phyloP scores from a whole-genome alignment of 2,113 vertebrate species.

The Ondatra zibethicus region DNA sequence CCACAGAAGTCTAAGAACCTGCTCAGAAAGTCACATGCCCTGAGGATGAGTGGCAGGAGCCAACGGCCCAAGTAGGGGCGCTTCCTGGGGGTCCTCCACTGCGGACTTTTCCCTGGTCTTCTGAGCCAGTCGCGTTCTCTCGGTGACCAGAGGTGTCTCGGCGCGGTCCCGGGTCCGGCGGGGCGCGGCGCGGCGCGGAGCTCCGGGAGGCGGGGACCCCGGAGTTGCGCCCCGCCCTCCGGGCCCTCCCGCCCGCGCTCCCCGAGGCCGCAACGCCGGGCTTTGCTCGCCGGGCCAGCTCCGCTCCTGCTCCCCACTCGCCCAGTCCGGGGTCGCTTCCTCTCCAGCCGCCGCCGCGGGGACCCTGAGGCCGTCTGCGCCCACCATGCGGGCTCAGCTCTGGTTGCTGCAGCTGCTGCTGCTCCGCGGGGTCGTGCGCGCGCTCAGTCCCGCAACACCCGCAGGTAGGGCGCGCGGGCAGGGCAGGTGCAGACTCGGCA shows the following conservation, averaged over 20 bases:
- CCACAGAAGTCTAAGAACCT: neutral
- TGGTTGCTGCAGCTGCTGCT: slow-evolving; percentile 70
- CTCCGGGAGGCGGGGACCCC: neutral
- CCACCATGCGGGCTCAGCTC: slow-evolving; percentile 72
- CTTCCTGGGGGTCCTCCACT: neutral
- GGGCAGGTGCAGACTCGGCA: neutral
- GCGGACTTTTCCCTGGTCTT: neutral
- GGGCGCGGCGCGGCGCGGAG: neutral
- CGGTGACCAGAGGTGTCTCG: neutral
- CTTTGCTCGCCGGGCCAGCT: neutral
- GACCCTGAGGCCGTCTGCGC: neutral
- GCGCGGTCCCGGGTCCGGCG: neutral
- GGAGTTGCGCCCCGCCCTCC: slow-evolving; percentile 49
- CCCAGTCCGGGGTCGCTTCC: neutral
- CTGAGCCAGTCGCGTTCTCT: neutral
- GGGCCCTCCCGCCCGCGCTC: neutral
- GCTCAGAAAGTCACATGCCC: neutral
- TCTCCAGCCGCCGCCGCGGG: neutral
- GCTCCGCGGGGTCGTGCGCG: slow-evolving; percentile 66
- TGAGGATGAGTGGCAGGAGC: neutral
- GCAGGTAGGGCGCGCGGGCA: slow-evolving; percentile 70
- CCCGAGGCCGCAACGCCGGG: neutral
- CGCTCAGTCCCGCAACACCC: slow-evolving; percentile 47
- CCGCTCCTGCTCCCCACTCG: neutral
- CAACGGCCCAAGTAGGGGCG: neutral